phyloP scores from a whole-genome alignment of 2,113 vertebrate genomes.

The Hemiprocne comata region DNA sequence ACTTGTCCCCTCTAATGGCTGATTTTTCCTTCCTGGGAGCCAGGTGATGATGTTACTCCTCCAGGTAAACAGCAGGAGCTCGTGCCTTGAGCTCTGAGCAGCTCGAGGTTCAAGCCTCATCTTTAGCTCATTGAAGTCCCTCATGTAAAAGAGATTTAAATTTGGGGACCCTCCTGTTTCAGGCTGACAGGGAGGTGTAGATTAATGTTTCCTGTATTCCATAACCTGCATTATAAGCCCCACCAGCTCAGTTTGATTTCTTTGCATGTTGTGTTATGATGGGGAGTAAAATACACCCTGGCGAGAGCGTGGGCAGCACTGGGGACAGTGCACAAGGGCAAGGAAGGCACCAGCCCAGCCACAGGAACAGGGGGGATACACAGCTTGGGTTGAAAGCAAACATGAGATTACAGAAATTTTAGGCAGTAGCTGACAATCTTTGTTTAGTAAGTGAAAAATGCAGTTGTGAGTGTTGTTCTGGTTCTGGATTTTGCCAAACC shows the following conservation, averaged over 20 bases:
- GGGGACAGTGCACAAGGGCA: background rate
- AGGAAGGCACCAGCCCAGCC: background rate
- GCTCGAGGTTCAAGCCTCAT: background rate
- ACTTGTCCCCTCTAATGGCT: background rate
- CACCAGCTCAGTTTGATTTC: background rate
- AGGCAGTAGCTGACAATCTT: too few species aligned
- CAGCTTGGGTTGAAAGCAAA: background rate
- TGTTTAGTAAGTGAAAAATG: background rate
- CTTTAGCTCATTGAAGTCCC: background rate
- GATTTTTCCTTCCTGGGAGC: background rate
- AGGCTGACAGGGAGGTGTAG: background rate
- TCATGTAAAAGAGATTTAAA: background rate
- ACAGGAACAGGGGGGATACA: background rate
- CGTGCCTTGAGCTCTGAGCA: background rate
- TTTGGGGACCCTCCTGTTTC: background rate
- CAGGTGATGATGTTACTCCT: background rate
- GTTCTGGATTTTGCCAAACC: background rate
- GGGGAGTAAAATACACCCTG: background rate
- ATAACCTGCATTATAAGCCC: background rate
- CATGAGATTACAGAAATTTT: background rate
- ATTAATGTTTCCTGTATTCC: background rate
- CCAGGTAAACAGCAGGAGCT: background rate
- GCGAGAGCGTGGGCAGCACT: background rate
- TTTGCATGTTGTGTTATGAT: too few species aligned
- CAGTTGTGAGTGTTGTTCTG: background rate